Evolutionary conservation across 2,888 invertebrate genomes (phyloP).

Genomic region (Caenorhabditis sulstoni): DNA sequence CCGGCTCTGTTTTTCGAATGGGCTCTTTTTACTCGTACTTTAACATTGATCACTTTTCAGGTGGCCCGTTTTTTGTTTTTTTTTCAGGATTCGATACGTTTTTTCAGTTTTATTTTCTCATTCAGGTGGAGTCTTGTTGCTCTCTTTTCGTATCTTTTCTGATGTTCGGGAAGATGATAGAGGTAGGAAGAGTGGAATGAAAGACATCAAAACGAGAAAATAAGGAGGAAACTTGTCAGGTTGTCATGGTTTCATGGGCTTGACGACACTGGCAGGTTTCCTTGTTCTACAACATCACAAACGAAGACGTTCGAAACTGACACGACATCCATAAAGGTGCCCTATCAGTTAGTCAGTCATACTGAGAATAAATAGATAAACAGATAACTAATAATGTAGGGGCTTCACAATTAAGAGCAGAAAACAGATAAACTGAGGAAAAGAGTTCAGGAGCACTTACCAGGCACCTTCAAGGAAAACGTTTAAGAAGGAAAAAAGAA

Average conservation of each 20-base stretch:
- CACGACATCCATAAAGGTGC: not conserved
- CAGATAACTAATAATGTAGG: not conserved
- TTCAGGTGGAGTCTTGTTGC: slow-evolving; percentile 34
- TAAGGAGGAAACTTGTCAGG: slow-evolving; percentile 9
- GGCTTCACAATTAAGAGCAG: not conserved
- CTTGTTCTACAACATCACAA: not conserved
- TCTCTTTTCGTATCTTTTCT: slow-evolving; percentile 44
- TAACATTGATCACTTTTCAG: slow-evolving; percentile 14
- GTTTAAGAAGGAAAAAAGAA: slow-evolving; percentile 39
- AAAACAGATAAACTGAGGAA: slow-evolving; percentile 33
- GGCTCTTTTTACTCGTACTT: slow-evolving; percentile 46
- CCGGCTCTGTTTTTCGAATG: not conserved
- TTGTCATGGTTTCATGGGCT: not conserved
- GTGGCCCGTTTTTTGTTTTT: slow-evolving; percentile 46
- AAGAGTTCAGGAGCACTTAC: slow-evolving; percentile 26
- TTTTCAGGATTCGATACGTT: slow-evolving; percentile 31
- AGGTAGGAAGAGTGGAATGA: not conserved
- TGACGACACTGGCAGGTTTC: not conserved
- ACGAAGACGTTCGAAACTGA: not conserved
- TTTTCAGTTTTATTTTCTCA: slow-evolving; percentile 46
- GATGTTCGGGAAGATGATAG: not conserved
- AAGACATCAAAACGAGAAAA: slow-evolving; percentile 10
- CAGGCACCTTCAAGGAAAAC: slow-evolving; percentile 17
- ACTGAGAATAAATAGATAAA: slow-evolving; percentile 3
- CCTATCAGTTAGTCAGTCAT: not conserved